phyloP scores from a whole-genome alignment of 1,140 invertebrate genomes.

The Holotrichia oblita region DNA sequence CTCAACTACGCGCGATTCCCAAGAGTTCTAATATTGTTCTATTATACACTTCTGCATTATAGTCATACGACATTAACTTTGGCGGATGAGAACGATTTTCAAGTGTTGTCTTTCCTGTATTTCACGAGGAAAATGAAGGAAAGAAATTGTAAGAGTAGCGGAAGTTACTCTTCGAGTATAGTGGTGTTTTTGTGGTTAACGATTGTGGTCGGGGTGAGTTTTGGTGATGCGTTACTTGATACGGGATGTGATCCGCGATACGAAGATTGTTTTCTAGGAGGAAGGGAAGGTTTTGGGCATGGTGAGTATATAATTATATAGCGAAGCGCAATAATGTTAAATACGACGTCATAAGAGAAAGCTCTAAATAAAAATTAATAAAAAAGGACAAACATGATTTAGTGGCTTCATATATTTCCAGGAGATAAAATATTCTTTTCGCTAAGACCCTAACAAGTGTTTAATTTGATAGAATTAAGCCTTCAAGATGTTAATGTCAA shows the following conservation, averaged over 20 bases:
- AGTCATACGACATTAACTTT: background rate
- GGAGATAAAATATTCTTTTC: too few relatives aligned
- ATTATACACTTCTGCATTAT: background rate
- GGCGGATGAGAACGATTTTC: background rate
- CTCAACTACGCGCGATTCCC: background rate
- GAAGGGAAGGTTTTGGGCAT: background rate
- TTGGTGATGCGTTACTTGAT: background rate
- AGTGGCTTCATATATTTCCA: too few relatives aligned
- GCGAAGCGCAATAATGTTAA: too few relatives aligned
- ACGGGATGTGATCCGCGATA: background rate
- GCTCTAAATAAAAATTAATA: too few relatives aligned
- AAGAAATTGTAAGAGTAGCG: background rate
- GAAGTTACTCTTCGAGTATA: background rate
- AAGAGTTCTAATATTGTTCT: background rate
- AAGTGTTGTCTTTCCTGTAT: background rate
- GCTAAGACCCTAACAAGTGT: too few relatives aligned
- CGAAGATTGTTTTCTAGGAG: background rate
- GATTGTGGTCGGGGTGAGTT: background rate
- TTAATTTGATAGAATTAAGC: too few relatives aligned
- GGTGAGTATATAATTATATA: background rate
- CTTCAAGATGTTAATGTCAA: too few relatives aligned
- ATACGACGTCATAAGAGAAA: too few relatives aligned
- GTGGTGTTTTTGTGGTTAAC: constrained; percentile 11
- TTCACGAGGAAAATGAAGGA: background rate
- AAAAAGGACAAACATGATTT: too few relatives aligned